Percentiles rank a stretch among this genome's conserved stretches.
phyloP scores from a whole-genome alignment of 1,140 invertebrate genomes.

The Centruroides sculpturatus region DNA sequence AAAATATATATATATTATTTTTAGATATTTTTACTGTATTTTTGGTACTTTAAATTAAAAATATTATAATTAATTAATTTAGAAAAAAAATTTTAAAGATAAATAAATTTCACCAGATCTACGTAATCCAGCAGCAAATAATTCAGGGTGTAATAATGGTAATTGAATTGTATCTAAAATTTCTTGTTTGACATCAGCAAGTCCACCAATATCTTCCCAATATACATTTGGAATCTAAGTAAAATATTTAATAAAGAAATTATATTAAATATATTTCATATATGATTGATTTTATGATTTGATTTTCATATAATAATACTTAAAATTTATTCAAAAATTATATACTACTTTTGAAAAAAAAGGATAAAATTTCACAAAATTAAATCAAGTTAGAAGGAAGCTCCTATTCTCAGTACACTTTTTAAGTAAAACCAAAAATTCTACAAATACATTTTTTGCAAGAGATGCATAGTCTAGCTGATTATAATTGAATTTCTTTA shows the following conservation, averaged over 20 bases:
- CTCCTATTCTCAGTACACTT: too few species aligned
- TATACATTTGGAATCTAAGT: conserved; percentile 33
- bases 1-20: too few species aligned
- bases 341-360: not conserved
- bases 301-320: not conserved
- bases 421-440: too few species aligned
- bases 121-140: conserved; percentile 34
- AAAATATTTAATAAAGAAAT: not conserved
- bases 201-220: conserved; percentile 60
- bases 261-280: not conserved
- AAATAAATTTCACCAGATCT: conserved; percentile 41
- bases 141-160: conserved; percentile 52
- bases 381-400: too few species aligned
- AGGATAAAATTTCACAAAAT: not conserved
- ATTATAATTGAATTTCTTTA: too few species aligned
- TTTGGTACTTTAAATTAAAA: too few species aligned
- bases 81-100: too few species aligned
- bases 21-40: too few species aligned
- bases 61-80: too few species aligned
- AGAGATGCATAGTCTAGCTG: too few species aligned
- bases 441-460: too few species aligned
- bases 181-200: conserved; percentile 70
- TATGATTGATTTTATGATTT: conserved; percentile 3
- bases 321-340: not conserved
- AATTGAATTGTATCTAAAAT: conserved; percentile 67